Conservation (phyloP, 2,888 invertebrate species). For the Gnatocerus cornutus region DNA sequence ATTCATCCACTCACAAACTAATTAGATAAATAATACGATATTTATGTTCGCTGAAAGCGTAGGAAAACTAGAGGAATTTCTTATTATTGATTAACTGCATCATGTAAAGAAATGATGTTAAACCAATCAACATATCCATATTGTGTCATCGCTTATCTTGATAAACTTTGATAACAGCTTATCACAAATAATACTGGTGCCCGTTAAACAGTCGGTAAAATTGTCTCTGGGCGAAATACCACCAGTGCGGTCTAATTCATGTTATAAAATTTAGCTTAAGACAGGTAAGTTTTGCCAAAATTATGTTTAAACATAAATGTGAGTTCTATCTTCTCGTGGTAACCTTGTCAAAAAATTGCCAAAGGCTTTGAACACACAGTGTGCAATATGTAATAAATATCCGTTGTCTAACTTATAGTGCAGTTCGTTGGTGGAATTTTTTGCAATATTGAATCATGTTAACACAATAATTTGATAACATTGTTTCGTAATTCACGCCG, state of each 20-base stretch:
- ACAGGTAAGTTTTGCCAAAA: conserved; percentile 9
- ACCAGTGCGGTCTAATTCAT: neutral
- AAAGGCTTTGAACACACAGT: no score
- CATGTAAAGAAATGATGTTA: neutral
- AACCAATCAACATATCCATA: conserved; percentile 7
- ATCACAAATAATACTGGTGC: conserved; percentile 16
- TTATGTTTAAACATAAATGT: no score
- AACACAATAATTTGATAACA: conserved; percentile 26
- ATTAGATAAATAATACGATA: no score
- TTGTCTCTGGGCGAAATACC: neutral
- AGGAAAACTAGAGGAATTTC: neutral
- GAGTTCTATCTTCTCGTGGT: no score
- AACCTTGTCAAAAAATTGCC: no score
- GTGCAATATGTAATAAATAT: neutral
- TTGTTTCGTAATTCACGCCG: conserved; percentile 29
- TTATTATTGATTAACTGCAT: neutral
- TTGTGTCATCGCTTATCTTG: conserved; percentile 26
- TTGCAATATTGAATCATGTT: no score
- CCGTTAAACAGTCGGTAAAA: conserved; percentile 2
- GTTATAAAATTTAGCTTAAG: neutral
- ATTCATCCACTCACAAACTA: no score
- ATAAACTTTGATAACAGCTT: conserved; percentile 20
- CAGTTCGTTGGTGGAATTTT: no score
- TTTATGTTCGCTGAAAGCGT: neutral
- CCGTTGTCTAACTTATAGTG: no score